Evolutionary conservation across 2,797 vertebrate genomes (phyloP).

Genomic region (Acanthornis magna): DNA sequence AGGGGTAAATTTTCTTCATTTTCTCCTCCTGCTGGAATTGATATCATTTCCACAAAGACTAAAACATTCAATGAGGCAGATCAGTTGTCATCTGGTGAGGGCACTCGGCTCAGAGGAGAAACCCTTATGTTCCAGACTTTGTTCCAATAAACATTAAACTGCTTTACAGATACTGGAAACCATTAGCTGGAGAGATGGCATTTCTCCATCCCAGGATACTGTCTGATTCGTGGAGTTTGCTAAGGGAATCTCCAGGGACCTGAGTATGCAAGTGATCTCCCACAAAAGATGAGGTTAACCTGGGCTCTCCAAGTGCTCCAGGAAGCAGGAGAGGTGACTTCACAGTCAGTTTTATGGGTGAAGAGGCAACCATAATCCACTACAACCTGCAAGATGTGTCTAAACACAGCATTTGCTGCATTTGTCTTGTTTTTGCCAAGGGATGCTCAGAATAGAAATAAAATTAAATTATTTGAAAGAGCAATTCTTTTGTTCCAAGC

Average conservation of each 20-base stretch:
- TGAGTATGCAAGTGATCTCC: background rate
- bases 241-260: background rate
- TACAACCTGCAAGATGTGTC: background rate
- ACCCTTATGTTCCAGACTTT: constrained; percentile 45
- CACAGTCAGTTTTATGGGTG: background rate
- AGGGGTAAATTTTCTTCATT: constrained; percentile 7
- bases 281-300: background rate
- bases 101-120: background rate
- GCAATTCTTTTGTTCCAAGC: background rate
- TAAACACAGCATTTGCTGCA: background rate
- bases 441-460: background rate
- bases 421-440: background rate
- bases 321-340: background rate
- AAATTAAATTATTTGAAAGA: constrained; percentile 3
- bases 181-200: background rate
- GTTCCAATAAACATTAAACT: constrained; percentile 51
- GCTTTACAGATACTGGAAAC: constrained; percentile 27
- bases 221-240: background rate
- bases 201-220: background rate
- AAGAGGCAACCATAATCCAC: background rate
- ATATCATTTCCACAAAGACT: constrained; percentile 39
- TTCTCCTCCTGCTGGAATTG: background rate
- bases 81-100: constrained; percentile 52
- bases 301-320: background rate
- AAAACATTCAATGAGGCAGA: constrained; percentile 32